phyloP scores from a whole-genome alignment of 35 echinoderm and acorn worm species.

The Eucidaris tribuloides region DNA sequence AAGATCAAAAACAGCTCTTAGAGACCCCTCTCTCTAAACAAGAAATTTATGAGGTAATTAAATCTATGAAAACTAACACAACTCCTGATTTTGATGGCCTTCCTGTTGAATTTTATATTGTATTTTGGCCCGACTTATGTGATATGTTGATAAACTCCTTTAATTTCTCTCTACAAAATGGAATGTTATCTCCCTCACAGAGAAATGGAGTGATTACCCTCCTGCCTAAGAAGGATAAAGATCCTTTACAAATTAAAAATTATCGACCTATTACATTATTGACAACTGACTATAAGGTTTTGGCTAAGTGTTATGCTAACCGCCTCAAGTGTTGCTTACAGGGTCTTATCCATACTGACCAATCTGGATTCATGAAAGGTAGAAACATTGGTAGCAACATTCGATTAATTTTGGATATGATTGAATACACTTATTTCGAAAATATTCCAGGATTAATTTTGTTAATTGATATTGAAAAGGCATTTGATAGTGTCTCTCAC shows the following conservation, averaged over 20 bases:
- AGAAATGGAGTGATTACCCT: no score
- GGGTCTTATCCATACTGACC: not conserved
- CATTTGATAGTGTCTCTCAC: no score
- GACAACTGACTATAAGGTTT: slow-evolving; percentile 16
- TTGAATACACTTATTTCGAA: not conserved
- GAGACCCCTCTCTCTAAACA: slow-evolving; percentile 1
- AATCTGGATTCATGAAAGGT: not conserved
- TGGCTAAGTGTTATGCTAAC: slow-evolving; percentile 1
- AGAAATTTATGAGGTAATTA: not conserved
- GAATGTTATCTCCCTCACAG: not conserved
- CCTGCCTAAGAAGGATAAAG: slow-evolving; percentile 28
- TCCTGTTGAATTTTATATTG: slow-evolving; percentile 17
- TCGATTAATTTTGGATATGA: no score
- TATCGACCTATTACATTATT: no score
- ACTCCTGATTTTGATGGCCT: slow-evolving; percentile 21
- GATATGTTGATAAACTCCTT: not conserved
- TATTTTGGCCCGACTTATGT: not conserved
- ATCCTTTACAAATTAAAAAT: not conserved
- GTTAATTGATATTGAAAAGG: slow-evolving; percentile 29
- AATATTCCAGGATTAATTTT: slow-evolving; percentile 20
- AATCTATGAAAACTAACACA: slow-evolving; percentile 10
- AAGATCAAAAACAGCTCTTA: slow-evolving; percentile 6
- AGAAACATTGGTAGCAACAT: slow-evolving; percentile 7
- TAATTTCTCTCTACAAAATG: not conserved
- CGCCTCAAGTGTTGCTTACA: slow-evolving; percentile 10